phyloP scores from a whole-genome alignment of 35 echinoderm and acorn worm species.

The Apostichopus japonicus region DNA sequence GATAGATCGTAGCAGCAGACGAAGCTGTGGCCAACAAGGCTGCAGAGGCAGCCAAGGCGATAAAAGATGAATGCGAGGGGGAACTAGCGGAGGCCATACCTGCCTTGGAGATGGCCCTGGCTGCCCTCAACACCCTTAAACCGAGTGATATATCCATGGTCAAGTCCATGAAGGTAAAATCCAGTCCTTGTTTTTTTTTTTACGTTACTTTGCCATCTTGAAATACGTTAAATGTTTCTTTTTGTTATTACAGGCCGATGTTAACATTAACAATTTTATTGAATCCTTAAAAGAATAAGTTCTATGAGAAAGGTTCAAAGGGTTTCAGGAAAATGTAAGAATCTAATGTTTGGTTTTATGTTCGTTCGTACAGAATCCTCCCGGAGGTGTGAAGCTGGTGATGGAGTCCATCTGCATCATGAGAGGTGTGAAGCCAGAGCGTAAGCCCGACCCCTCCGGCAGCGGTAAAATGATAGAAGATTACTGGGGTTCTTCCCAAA shows the following conservation, averaged over 20 bases:
- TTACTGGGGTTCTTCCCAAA: constrained; percentile 97
- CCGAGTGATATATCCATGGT: constrained; percentile 99
- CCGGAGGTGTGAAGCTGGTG: constrained; percentile 85
- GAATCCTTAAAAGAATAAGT: too few species aligned
- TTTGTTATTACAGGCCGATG: too few species aligned
- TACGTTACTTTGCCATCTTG: too few species aligned
- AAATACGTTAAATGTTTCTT: too few species aligned
- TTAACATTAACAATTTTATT: too few species aligned
- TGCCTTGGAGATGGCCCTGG: constrained; percentile 80
- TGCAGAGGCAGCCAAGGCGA: constrained; percentile 81
- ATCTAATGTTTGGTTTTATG: too few species aligned
- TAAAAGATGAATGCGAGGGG: constrained; percentile 95
- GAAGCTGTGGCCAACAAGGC: constrained; percentile 96
- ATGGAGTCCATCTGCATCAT: constrained; percentile 97
- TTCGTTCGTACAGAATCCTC: constrained; percentile 73
- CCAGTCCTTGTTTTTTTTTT: not conserved
- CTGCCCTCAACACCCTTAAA: constrained; percentile 94
- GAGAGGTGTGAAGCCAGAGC: constrained; percentile 87
- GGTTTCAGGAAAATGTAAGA: too few species aligned
- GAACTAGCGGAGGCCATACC: constrained; percentile 97
- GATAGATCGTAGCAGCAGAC: constrained; percentile 91
- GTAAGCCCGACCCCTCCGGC: constrained; percentile 92
- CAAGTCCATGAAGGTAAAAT: constrained; percentile 92
- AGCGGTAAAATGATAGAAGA: constrained; percentile 97
- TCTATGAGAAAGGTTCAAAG: too few species aligned